Conservation (phyloP, 2,888 invertebrate genomes). For the Torymus tubicola region DNA sequence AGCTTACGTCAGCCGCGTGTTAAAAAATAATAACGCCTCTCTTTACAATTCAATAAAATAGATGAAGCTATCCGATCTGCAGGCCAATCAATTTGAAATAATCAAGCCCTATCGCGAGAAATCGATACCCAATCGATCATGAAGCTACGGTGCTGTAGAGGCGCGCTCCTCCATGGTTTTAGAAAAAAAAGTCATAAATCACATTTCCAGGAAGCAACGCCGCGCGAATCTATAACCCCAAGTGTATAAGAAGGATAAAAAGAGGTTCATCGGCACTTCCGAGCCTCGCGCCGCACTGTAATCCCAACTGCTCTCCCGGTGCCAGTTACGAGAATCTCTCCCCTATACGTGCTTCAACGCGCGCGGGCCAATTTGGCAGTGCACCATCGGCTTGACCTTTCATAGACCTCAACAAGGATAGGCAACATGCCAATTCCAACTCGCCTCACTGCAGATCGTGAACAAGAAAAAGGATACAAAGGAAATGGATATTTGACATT, state of each 20-base stretch:
- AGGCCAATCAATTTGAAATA: conserved; percentile 24
- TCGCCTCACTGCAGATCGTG: neutral
- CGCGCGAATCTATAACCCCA: neutral
- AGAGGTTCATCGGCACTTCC: conserved; percentile 7
- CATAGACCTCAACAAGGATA: conserved; percentile 38
- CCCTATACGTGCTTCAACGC: conserved; percentile 11
- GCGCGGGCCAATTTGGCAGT: conserved; percentile 37
- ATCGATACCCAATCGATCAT: conserved; percentile 35
- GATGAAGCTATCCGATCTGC: conserved; percentile 8
- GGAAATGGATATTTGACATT: too few species aligned
- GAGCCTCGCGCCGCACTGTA: conserved; percentile 18
- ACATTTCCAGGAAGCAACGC: conserved; percentile 38
- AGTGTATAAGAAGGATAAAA: neutral
- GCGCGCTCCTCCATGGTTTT: neutral
- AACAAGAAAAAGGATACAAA: too few species aligned
- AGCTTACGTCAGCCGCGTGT: neutral
- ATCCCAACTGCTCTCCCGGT: neutral
- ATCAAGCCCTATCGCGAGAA: conserved; percentile 17
- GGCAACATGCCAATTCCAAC: conserved; percentile 20
- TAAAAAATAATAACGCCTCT: conserved; percentile 1
- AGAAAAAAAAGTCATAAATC: conserved; percentile 24
- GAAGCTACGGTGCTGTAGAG: neutral
- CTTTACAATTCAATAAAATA: conserved; percentile 30
- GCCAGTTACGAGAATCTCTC: neutral
- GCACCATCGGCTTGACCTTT: conserved; percentile 38